phyloP scores from a whole-genome alignment of 2,888 invertebrate genomes.

The Oscheius sp. region DNA sequence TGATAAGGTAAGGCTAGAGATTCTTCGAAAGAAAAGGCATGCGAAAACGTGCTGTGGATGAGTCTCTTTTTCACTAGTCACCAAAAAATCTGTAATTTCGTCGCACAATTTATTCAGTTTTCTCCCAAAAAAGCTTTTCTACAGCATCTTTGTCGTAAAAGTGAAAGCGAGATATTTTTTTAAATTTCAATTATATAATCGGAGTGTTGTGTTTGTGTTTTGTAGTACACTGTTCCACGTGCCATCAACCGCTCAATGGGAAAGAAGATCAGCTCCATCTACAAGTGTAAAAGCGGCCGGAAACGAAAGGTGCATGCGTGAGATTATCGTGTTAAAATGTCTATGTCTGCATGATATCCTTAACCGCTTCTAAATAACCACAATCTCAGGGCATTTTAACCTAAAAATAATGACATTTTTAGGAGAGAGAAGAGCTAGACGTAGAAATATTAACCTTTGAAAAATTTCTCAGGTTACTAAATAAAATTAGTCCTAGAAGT shows the following conservation, averaged over 20 bases:
- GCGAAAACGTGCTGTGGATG: neutral
- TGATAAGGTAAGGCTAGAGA: slow-evolving; percentile 75
- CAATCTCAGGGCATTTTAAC: neutral
- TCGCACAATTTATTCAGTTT: neutral
- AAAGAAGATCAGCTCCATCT: slow-evolving; percentile 57
- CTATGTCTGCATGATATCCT: slow-evolving; percentile 25
- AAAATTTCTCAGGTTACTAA: slow-evolving; percentile 96
- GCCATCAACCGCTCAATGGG: slow-evolving; percentile 59
- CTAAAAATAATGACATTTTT: slow-evolving; percentile 32
- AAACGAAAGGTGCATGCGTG: slow-evolving; percentile 48
- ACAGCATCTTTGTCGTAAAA: neutral
- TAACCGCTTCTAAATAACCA: neutral
- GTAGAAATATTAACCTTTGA: slow-evolving; percentile 94
- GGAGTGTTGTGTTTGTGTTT: slow-evolving; percentile 32
- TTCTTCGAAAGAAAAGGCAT: neutral
- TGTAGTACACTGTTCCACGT: slow-evolving; percentile 57
- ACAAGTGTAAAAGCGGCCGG: slow-evolving; percentile 56
- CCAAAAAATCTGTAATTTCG: neutral
- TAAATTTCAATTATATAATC: neutral
- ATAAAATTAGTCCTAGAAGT: slow-evolving; percentile 97
- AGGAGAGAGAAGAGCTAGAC: slow-evolving; percentile 89
- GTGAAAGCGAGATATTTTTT: neutral
- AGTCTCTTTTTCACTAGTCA: neutral
- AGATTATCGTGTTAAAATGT: slow-evolving; percentile 6
- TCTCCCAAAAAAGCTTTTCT: no score